Percentiles rank a stretch among this genome's conserved stretches.
Evolutionary conservation across 2,113 vertebrate genomes (phyloP).

Genomic region (Passer domesticus): DNA sequence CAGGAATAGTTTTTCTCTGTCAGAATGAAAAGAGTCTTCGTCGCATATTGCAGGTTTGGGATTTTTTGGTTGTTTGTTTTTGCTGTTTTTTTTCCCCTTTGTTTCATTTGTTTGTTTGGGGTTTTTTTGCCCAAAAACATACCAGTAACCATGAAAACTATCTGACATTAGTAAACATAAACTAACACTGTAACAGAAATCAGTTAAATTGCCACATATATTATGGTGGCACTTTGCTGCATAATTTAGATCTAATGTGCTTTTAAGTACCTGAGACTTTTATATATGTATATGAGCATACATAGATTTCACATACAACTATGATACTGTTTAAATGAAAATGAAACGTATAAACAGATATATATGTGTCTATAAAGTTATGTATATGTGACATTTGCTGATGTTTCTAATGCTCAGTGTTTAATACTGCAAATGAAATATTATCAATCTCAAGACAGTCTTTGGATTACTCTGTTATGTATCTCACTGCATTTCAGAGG

Average conservation of each 20-base stretch:
- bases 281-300: neutral
- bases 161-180: neutral
- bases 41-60: neutral
- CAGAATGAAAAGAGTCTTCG: conserved; percentile 11
- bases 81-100: too few relatives aligned
- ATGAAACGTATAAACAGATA: neutral
- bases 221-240: neutral
- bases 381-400: neutral
- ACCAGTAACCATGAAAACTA: neutral
- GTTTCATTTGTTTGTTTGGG: neutral
- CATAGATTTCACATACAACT: neutral
- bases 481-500: neutral
- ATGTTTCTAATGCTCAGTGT: neutral
- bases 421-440: neutral
- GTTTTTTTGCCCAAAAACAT: neutral
- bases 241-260: neutral
- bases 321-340: neutral
- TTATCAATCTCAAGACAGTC: neutral
- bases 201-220: neutral
- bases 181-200: neutral
- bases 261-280: neutral
- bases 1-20: neutral
- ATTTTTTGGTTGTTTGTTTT: neutral
- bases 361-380: neutral
- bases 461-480: neutral